phyloP scores from a whole-genome alignment of 1,140 invertebrate genomes.

The Drosophila neocordata region DNA sequence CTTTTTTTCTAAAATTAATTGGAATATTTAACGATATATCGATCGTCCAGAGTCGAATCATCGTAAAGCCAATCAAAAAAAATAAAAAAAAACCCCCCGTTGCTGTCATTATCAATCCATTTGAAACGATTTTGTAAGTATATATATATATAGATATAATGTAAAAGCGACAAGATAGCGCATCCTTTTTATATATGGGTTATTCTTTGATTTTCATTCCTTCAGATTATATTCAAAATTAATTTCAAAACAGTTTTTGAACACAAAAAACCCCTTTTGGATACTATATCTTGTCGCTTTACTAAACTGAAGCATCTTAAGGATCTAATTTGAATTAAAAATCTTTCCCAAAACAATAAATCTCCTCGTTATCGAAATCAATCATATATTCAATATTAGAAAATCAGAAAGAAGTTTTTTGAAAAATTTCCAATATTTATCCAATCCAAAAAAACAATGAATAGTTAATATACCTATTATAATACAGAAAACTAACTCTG shows the following conservation, averaged over 20 bases:
- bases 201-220: neutral
- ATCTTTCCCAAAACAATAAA: neutral
- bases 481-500: too few relatives aligned
- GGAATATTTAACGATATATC: conserved; percentile 74
- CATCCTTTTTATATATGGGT: neutral
- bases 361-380: too few relatives aligned
- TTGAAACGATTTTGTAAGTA: conserved; percentile 39
- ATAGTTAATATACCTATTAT: too few relatives aligned
- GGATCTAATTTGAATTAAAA: neutral
- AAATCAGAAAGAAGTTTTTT: too few relatives aligned
- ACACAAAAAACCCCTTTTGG: too few relatives aligned
- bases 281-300: conserved; percentile 7
- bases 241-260: too few relatives aligned
- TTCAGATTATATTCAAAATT: neutral
- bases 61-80: conserved; percentile 27
- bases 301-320: neutral
- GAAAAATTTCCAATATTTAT: too few relatives aligned
- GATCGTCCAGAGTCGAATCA: conserved; percentile 45
- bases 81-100: conserved; percentile 18
- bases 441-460: too few relatives aligned
- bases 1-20: neutral
- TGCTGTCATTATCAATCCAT: conserved; percentile 22
- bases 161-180: conserved; percentile 3
- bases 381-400: too few relatives aligned
- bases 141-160: conserved; percentile 1